Conservation (phyloP, 2,888 invertebrate genomes). For the Pristionchus arcanus region DNA sequence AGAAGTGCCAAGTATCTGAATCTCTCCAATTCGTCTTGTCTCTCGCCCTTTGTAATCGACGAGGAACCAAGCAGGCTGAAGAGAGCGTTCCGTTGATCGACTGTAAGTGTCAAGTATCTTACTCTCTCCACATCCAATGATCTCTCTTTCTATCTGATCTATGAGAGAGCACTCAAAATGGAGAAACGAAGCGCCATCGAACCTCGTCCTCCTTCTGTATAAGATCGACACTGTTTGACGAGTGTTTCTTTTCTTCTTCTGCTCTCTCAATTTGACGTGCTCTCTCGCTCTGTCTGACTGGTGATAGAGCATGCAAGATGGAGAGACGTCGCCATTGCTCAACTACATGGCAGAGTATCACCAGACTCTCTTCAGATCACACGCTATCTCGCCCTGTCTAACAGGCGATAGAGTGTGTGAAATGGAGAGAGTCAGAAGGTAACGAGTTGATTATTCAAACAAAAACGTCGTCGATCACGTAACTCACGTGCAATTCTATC, state of each 20-base stretch:
- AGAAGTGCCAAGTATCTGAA: no score
- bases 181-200: neutral
- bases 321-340: neutral
- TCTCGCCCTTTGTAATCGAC: no score
- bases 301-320: neutral
- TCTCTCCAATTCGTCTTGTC: no score
- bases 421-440: neutral
- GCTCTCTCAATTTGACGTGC: neutral
- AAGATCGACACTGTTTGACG: slow-evolving; percentile 28
- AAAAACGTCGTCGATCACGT: neutral
- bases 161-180: neutral
- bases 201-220: neutral
- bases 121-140: neutral
- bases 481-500: slow-evolving; percentile 16
- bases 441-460: slow-evolving; percentile 33
- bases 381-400: neutral
- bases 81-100: neutral
- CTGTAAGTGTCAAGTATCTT: neutral
- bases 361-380: neutral
- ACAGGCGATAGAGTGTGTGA: neutral
- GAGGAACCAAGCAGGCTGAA: no score
- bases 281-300: neutral
- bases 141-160: neutral
- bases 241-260: neutral
- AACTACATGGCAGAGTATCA: neutral